Percentiles rank a stretch among this genome's conserved stretches.
Evolutionary conservation across 1,140 invertebrate genomes (phyloP).

Genomic region (Leucophenga varia): DNA sequence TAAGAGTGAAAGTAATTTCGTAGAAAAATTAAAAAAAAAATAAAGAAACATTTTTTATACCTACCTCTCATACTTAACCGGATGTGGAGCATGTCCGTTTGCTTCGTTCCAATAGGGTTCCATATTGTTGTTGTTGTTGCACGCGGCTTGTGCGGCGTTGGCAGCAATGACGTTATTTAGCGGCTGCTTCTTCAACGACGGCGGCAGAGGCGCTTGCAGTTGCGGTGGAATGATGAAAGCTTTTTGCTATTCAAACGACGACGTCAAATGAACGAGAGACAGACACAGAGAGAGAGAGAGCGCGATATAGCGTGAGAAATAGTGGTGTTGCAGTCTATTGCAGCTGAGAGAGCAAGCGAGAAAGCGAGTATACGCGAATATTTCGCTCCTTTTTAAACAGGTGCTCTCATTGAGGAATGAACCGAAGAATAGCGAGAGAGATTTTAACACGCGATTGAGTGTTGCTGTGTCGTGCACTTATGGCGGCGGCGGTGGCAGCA

Average conservation of each 20-base stretch:
- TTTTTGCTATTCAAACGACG: constrained; percentile 31
- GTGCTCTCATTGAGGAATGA: too few species aligned
- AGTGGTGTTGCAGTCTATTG: too few species aligned
- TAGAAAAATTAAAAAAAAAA: not conserved
- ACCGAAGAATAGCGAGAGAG: too few species aligned
- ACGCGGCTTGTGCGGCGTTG: constrained; percentile 15
- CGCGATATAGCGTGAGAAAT: too few species aligned
- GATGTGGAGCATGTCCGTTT: constrained; percentile 54
- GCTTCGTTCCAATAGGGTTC: constrained; percentile 54
- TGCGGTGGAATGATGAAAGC: constrained; percentile 49
- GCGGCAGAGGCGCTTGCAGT: constrained; percentile 23
- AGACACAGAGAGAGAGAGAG: too few species aligned
- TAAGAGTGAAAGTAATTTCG: too few species aligned
- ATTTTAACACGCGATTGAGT: too few species aligned
- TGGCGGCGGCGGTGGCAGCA: constrained; percentile 34
- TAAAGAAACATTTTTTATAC: constrained; percentile 22
- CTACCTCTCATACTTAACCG: constrained; percentile 57
- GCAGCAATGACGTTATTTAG: too few species aligned
- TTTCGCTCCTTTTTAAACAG: too few species aligned
- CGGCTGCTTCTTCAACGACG: constrained; percentile 23
- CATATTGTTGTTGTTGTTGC: constrained; percentile 26
- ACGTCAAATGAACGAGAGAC: constrained; percentile 9
- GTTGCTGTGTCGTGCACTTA: too few species aligned
- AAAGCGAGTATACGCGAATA: not conserved
- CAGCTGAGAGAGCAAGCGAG: not conserved